Evolutionary conservation across 2,113 vertebrate species (phyloP), one percentile per base, ranked within the genome.

Genomic region (Poeciliopsis prolifica): DNA sequence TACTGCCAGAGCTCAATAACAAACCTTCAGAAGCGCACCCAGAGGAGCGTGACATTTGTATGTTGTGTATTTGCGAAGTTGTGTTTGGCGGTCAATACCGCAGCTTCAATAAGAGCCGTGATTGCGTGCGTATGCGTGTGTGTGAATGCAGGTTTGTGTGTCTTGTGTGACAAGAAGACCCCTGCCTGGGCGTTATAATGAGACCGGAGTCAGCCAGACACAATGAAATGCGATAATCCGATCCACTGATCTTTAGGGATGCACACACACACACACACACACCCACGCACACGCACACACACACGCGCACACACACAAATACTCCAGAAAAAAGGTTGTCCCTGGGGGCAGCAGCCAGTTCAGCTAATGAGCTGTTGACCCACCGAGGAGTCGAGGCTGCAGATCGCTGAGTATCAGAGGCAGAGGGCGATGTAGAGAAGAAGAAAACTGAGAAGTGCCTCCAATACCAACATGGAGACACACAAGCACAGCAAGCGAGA

Each of bases 301-400:
- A 77, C 61, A 61, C 78, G 77, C 77, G 67, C 81, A 61, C 70
- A 72, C 79, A 72, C 79, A 61, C 70, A 72, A 74, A 70, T 78
- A 61, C 70, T 74, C 79, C 82, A 65, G 75, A 42, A 78, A 51
- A 80, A 77, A 79, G 79, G 88, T 80, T 80, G 88, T 85, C 86
- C 92, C 88, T 82, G 9, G 72, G 72, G 91, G 89, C 89, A 82
- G 75, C 68, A 84, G 80, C 89, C 87, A 85, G 87, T 87, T 85
- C 90, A 78, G 84, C 87, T 93, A 93, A 93, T 92, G 92, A 93
- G 89, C 91, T 87, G 91, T 93, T 93, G 92, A 93, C 90, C 92
- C 88, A 91, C 83, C 84, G 80, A 89, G 90, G 84, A 90, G 88
- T 69, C 51, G 24, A 79, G 81, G 58, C 86, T 85, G 78, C 82